Conservation (phyloP, 2,888 invertebrate species). For the Exephanes ischioxanthus region DNA sequence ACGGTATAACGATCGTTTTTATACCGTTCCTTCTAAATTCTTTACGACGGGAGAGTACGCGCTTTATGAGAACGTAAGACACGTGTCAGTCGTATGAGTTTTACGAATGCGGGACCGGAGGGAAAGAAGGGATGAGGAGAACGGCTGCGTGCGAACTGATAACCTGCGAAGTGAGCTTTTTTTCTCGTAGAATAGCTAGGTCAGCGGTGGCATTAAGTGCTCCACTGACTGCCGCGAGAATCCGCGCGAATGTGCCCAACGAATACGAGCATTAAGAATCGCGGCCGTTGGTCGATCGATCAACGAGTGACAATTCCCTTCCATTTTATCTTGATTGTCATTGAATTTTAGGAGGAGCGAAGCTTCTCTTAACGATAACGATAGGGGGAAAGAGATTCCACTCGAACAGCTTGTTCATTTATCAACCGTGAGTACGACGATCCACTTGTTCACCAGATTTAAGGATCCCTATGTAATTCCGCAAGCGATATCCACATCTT, state of each 20-base stretch:
- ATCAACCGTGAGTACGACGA: too few relatives aligned
- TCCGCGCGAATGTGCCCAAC: neutral
- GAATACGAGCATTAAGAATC: neutral
- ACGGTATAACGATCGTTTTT: slow-evolving; percentile 39
- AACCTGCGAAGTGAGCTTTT: neutral
- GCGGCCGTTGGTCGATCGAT: neutral
- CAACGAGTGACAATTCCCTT: neutral
- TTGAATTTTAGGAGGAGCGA: neutral
- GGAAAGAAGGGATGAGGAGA: neutral
- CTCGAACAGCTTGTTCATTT: too few relatives aligned
- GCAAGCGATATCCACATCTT: too few relatives aligned
- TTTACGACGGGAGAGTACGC: slow-evolving; percentile 39
- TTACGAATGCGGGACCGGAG: slow-evolving; percentile 15
- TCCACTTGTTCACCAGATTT: too few relatives aligned
- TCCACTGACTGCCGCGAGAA: neutral
- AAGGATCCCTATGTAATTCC: too few relatives aligned
- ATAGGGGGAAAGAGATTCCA: too few relatives aligned
- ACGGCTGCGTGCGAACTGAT: slow-evolving; percentile 40
- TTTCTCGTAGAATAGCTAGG: neutral
- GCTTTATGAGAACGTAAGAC: slow-evolving; percentile 57
- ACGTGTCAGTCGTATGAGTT: slow-evolving; percentile 55
- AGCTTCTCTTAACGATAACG: neutral
- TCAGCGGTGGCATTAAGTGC: neutral
- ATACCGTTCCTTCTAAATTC: slow-evolving; percentile 42
- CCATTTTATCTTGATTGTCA: neutral